Percentiles rank a stretch among this genome's conserved stretches.
Evolutionary conservation across 2,797 vertebrate genomes (phyloP).

Genomic region (Acridotheres tristis): DNA sequence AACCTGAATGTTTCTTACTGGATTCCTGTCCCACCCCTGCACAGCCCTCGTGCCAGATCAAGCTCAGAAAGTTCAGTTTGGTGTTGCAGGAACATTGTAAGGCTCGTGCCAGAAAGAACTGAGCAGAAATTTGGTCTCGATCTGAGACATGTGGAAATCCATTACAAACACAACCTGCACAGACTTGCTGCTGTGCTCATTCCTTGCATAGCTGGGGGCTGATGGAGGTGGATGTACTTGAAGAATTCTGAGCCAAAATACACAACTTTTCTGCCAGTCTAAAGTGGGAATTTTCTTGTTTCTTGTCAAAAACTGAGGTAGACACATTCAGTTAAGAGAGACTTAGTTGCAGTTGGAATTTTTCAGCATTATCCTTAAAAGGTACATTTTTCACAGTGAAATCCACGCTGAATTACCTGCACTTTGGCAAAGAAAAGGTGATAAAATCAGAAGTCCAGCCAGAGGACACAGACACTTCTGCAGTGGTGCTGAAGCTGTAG

Average conservation of each 20-base stretch:
- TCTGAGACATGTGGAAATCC: background rate
- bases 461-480: background rate
- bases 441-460: background rate
- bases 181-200: conserved; percentile 35
- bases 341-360: background rate
- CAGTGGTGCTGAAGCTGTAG: background rate
- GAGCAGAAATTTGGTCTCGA: background rate
- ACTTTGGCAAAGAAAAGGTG: background rate
- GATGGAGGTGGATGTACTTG: background rate
- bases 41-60: background rate
- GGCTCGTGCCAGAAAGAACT: background rate
- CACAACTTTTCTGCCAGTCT: background rate
- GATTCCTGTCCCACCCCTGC: background rate
- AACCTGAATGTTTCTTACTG: background rate
- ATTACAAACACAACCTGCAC: conserved; percentile 19
- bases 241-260: background rate
- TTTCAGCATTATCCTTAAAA: background rate
- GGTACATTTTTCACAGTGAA: background rate
- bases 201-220: conserved; percentile 17
- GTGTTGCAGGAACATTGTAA: background rate
- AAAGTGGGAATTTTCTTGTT: background rate
- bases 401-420: background rate
- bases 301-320: background rate
- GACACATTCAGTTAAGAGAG: background rate
- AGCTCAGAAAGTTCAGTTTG: background rate